These are phyloP conservation scores for Chaetops frenatus DNA, from an alignment of 2,113 vertebrate genomes.

Conservation along the genomic window DNA sequence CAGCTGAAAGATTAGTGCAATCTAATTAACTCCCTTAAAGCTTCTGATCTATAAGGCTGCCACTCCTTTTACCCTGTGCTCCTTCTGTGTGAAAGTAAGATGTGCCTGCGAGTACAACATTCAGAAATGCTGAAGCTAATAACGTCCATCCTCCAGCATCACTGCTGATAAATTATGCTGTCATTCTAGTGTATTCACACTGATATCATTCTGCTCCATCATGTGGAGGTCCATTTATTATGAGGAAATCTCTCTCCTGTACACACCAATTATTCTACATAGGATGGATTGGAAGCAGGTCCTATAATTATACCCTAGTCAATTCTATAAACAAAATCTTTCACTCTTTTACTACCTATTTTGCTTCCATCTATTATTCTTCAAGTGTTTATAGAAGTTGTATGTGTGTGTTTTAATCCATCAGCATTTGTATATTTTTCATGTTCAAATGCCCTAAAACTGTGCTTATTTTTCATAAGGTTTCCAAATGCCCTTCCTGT, in stretches of 20 bases:
- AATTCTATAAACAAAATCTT: slow-evolving; percentile 60
- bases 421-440: slow-evolving; percentile 11
- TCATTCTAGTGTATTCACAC: slow-evolving; percentile 16
- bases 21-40: slow-evolving; percentile 51
- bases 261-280: slow-evolving; percentile 64
- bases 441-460: slow-evolving; percentile 38
- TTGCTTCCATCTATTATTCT: slow-evolving; percentile 51
- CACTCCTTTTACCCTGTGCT: slow-evolving; percentile 27
- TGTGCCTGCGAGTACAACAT: not conserved
- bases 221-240: slow-evolving; percentile 35
- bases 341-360: slow-evolving; percentile 56
- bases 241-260: slow-evolving; percentile 30
- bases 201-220: slow-evolving; percentile 27
- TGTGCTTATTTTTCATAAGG: not conserved
- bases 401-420: slow-evolving; percentile 24
- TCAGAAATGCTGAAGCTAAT: slow-evolving; percentile 41
- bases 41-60: not conserved
- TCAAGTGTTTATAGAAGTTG: slow-evolving; percentile 8
- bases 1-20: not conserved
- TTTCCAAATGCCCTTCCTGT: slow-evolving; percentile 31
- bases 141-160: not conserved
- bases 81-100: not conserved
- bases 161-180: slow-evolving; percentile 47
- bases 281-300: slow-evolving; percentile 55
- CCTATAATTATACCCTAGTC: slow-evolving; percentile 51